A percentile compares a stretch with the other conserved stretches of the same genome.
Evolutionary conservation across 1,140 invertebrate species (phyloP).

Genomic region (Ips nitidus): DNA sequence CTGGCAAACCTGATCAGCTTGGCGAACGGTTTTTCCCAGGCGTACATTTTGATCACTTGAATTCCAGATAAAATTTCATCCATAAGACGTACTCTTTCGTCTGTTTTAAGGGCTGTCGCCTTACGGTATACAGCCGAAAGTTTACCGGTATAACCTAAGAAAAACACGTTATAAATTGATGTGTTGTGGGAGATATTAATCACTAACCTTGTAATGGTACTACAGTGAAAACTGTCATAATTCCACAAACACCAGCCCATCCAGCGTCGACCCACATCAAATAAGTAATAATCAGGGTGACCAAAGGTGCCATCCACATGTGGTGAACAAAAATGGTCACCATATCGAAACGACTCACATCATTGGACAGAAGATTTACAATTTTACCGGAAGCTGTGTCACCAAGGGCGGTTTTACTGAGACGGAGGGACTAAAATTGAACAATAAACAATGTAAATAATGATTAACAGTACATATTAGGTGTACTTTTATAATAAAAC

Average conservation of each 20-base stretch:
- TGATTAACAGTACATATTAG: conserved; percentile 4
- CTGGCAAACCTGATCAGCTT: conserved; percentile 62
- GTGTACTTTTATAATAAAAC: background rate
- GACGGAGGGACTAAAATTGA: conserved; percentile 55
- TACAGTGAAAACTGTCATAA: conserved; percentile 67
- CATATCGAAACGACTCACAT: conserved; percentile 68
- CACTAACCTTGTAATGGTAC: conserved; percentile 70
- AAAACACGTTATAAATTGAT: background rate
- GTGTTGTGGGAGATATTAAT: no score
- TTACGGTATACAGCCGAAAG: conserved; percentile 64
- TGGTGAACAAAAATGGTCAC: conserved; percentile 62
- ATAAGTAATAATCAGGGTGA: conserved; percentile 62
- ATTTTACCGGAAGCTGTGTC: conserved; percentile 82
- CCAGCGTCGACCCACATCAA: conserved; percentile 68
- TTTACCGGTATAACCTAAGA: conserved; percentile 27
- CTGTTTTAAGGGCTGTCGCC: conserved; percentile 68
- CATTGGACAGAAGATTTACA: conserved; percentile 81
- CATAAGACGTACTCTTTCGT: conserved; percentile 75
- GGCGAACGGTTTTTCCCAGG: conserved; percentile 74
- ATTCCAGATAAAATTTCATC: conserved; percentile 74
- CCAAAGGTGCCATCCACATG: conserved; percentile 68
- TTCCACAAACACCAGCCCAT: conserved; percentile 67
- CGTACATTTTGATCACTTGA: conserved; percentile 82
- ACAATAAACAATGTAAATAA: background rate
- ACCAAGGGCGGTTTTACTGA: conserved; percentile 68